Conservation (phyloP, 2,797 vertebrate genomes). For the Varecia variegata region DNA sequence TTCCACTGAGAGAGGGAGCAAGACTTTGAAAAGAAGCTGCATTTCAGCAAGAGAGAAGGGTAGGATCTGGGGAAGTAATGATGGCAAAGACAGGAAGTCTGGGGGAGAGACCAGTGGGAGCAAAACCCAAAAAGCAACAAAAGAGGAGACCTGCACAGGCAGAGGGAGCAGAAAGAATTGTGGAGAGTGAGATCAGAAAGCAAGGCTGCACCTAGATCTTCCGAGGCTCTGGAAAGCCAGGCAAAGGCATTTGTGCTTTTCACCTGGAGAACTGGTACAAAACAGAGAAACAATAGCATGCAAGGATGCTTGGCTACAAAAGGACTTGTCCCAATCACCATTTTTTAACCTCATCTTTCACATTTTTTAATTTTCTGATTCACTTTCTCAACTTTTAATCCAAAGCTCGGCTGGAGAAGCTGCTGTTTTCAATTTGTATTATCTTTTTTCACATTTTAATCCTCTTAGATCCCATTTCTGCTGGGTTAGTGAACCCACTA, state of each 20-base stretch:
- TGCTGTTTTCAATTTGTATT: conserved; percentile 77
- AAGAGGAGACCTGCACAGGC: neutral
- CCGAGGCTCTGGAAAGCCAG: neutral
- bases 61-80: too few species aligned
- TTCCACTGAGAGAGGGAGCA: neutral
- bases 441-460: conserved; percentile 74
- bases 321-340: neutral
- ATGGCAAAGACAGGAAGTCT: neutral
- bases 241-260: neutral
- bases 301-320: neutral
- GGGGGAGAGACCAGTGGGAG: neutral
- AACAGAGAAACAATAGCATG: neutral
- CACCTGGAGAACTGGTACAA: neutral
- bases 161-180: neutral
- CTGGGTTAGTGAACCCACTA: conserved; percentile 76
- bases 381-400: conserved; percentile 75
- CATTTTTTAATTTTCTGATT: conserved; percentile 62
- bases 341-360: neutral
- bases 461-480: conserved; percentile 77
- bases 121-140: neutral
- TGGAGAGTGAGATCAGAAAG: neutral
- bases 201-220: neutral
- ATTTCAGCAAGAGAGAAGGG: neutral
- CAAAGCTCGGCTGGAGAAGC: conserved; percentile 61
- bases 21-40: neutral